These are phyloP conservation scores for Bradypodion pumilum DNA, from an alignment of 2,797 vertebrate species.

Conservation along the genomic window DNA sequence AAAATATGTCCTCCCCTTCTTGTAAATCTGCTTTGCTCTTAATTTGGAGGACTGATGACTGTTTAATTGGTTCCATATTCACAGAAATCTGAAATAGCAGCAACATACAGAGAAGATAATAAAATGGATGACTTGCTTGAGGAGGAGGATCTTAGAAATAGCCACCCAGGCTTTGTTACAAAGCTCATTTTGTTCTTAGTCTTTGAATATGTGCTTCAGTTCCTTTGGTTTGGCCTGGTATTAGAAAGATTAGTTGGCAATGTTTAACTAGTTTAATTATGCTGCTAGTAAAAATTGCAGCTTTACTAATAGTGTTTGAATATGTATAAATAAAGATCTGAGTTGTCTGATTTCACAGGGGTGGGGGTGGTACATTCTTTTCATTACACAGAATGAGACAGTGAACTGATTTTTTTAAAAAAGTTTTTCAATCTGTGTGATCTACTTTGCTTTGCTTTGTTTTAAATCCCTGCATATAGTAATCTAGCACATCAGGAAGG, in stretches of 20 bases:
- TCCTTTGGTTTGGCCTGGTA: no score
- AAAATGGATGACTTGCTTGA: constrained; percentile 66
- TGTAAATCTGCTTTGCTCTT: neutral
- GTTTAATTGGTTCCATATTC: constrained; percentile 7
- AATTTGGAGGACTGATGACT: neutral
- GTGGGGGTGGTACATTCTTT: neutral
- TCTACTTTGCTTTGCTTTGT: neutral
- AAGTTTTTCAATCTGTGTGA: neutral
- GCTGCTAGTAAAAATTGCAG: neutral
- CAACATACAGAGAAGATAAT: constrained; percentile 70
- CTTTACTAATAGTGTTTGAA: neutral
- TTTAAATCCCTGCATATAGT: neutral
- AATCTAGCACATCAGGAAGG: neutral
- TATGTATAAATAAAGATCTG: neutral
- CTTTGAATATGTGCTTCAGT: no score
- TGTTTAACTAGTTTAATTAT: neutral
- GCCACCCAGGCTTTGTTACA: constrained; percentile 75
- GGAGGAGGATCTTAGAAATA: constrained; percentile 69
- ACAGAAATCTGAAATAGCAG: constrained; percentile 25
- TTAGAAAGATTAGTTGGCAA: no score
- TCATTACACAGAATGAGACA: neutral
- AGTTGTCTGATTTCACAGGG: neutral
- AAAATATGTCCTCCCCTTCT: neutral
- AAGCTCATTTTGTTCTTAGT: constrained; percentile 76
- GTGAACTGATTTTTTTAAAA: neutral